Evolutionary conservation across 2,888 invertebrate genomes (phyloP).

Genomic region (Gymnoscelis rufifasciata): DNA sequence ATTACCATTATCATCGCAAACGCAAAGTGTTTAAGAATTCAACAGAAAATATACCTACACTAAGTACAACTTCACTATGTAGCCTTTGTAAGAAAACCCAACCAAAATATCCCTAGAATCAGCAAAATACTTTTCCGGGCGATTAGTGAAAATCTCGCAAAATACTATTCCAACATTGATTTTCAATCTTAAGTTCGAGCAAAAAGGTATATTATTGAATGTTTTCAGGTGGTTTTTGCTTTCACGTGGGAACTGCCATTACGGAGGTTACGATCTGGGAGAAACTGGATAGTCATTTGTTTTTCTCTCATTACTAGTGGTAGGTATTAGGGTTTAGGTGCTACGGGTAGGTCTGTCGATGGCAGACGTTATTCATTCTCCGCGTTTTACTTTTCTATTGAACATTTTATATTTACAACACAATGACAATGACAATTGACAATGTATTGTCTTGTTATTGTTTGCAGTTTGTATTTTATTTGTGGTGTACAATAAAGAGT

Average conservation of each 20-base stretch:
- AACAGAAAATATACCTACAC: too few species aligned
- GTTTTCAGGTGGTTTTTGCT: conserved; percentile 34
- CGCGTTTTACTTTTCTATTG: too few species aligned
- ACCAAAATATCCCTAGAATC: conserved; percentile 62
- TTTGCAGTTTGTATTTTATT: too few species aligned
- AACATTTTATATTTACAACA: too few species aligned
- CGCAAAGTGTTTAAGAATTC: too few species aligned
- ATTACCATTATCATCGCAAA: too few species aligned
- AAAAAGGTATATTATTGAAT: conserved; percentile 26
- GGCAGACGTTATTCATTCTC: too few species aligned
- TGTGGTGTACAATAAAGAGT: too few species aligned
- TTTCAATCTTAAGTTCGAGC: conserved; percentile 34
- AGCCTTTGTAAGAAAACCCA: conserved; percentile 46
- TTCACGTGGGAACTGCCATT: conserved; percentile 69
- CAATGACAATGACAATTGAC: too few species aligned
- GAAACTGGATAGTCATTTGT: not conserved
- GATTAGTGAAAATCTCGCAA: conserved; percentile 71
- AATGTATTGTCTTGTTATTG: too few species aligned
- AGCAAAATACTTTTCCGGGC: conserved; percentile 74
- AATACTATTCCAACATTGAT: conserved; percentile 51
- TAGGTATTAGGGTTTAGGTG: not conserved
- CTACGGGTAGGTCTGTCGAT: too few species aligned
- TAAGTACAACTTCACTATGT: too few species aligned
- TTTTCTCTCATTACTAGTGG: not conserved
- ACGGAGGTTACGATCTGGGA: not conserved